A percentile compares a stretch with the other conserved stretches of the same genome.
Evolutionary conservation across 2,113 vertebrate species (phyloP).

Genomic region (Gracilinanus agilis): DNA sequence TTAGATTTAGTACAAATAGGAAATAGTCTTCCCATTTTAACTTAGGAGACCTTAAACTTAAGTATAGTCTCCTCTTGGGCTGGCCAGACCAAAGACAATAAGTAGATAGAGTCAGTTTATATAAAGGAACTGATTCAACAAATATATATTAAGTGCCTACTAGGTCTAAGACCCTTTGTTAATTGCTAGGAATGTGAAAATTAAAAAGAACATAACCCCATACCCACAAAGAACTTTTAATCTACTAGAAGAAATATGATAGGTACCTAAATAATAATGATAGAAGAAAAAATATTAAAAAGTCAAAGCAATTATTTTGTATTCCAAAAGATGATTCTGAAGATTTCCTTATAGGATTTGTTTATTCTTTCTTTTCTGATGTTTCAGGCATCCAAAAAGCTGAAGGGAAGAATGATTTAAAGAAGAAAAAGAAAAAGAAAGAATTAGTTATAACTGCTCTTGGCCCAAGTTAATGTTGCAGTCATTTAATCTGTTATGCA

Average conservation of each 20-base stretch:
- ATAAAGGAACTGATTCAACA: background rate
- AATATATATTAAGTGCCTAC: background rate
- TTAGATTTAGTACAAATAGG: background rate
- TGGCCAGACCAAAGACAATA: background rate
- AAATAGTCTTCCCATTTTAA: background rate
- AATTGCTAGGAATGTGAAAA: background rate
- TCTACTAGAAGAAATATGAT: background rate
- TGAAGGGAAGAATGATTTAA: background rate
- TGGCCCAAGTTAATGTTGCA: constrained; percentile 45
- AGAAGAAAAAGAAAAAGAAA: background rate
- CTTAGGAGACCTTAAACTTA: background rate
- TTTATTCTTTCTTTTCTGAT: background rate
- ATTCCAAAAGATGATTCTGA: constrained; percentile 1
- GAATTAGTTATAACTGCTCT: constrained; percentile 61
- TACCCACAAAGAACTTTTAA: background rate
- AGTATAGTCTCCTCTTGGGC: background rate
- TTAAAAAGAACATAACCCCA: background rate
- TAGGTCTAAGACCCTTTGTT: background rate
- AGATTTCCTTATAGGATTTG: background rate
- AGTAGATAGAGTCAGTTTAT: background rate
- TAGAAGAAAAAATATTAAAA: background rate
- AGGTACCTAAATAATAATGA: background rate
- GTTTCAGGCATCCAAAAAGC: background rate
- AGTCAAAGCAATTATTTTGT: background rate
- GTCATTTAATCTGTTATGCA: constrained; percentile 23